Evolutionary conservation across 2,113 vertebrate species (phyloP).

Genomic region (Andinoacara biseriatus): DNA sequence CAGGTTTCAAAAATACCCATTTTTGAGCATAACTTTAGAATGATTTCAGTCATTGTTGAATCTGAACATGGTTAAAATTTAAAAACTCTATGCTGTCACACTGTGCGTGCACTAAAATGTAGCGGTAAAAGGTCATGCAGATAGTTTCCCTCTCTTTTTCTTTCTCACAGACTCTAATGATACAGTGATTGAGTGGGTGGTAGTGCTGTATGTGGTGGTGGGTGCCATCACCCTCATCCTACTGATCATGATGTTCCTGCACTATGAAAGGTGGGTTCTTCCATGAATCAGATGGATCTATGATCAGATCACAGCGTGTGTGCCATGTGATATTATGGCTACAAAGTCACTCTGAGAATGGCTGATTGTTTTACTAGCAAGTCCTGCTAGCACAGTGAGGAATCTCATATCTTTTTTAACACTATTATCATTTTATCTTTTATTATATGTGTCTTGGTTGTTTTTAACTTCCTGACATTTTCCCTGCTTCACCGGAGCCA

Average conservation of each 20-base stretch:
- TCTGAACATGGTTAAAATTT: not conserved
- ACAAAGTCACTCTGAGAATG: no score
- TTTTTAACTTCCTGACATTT: not conserved
- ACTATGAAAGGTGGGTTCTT: conserved; percentile 68
- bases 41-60: not conserved
- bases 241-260: conserved; percentile 48
- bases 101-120: not conserved
- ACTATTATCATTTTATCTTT: no score
- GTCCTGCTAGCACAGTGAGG: no score
- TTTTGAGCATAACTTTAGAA: not conserved
- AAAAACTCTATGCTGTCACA: not conserved
- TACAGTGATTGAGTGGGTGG: conserved; percentile 17
- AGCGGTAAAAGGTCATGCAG: not conserved
- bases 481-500: not conserved
- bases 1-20: not conserved
- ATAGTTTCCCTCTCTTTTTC: not conserved
- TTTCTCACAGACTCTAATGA: not conserved
- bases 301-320: not conserved
- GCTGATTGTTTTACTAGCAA: no score
- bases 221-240: conserved; percentile 36
- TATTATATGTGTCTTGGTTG: not conserved
- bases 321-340: not conserved
- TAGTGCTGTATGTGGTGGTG: conserved; percentile 30
- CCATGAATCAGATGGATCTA: not conserved
- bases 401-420: no score